Conservation (phyloP, 1,140 invertebrate species). For the Marisa cornuarietis region DNA sequence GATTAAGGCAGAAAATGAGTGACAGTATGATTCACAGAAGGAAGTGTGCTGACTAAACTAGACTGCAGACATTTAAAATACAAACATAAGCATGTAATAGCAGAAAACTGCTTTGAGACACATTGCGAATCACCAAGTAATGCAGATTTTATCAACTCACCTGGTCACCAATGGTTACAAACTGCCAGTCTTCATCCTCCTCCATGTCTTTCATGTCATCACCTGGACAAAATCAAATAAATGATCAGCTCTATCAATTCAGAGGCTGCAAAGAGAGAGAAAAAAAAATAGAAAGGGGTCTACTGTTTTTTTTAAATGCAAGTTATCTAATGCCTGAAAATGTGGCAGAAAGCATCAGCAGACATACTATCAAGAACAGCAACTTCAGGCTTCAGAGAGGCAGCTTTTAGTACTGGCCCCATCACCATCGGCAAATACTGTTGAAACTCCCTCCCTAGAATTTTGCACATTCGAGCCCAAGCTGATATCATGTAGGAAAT, state of each 20-base stretch:
- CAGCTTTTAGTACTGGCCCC: conserved; percentile 94
- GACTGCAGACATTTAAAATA: too few relatives aligned
- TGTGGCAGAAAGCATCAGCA: background rate
- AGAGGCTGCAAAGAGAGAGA: background rate
- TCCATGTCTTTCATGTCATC: conserved; percentile 77
- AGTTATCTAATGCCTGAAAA: background rate
- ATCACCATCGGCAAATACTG: conserved; percentile 98
- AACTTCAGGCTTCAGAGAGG: conserved; percentile 96
- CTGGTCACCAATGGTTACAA: conserved; percentile 95
- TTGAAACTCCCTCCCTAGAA: conserved; percentile 93
- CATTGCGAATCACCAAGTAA: too few relatives aligned
- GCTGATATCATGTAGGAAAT: conserved; percentile 96
- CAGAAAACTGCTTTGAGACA: too few relatives aligned
- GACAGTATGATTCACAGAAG: too few relatives aligned
- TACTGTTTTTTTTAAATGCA: too few relatives aligned
- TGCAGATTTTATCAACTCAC: conserved; percentile 41
- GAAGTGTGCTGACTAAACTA: too few relatives aligned
- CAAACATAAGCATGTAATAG: too few relatives aligned
- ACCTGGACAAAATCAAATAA: conserved; percentile 35
- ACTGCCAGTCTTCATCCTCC: conserved; percentile 96
- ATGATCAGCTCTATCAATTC: background rate
- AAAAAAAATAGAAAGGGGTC: background rate
- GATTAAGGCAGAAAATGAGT: background rate
- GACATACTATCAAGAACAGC: conserved; percentile 89
- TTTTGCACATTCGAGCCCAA: conserved; percentile 98